These are phyloP conservation scores for Alexandromys fortis DNA, from an alignment of 2,113 vertebrate species.

Conservation along the genomic window DNA sequence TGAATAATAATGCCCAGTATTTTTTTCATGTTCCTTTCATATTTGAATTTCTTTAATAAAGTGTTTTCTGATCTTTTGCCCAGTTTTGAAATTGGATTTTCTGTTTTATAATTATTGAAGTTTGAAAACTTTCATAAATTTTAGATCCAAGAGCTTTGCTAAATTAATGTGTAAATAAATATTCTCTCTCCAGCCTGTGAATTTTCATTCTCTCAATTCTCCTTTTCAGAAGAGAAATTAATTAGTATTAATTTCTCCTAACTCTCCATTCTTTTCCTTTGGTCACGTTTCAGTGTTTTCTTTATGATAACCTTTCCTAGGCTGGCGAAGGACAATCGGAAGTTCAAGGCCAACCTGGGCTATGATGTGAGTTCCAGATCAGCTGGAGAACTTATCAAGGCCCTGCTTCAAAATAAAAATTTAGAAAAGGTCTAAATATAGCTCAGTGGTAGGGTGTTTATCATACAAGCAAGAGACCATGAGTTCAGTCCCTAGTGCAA, in stretches of 20 bases:
- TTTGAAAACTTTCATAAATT: background rate
- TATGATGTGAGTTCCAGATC: background rate
- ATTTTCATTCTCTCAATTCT: background rate
- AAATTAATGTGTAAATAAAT: background rate
- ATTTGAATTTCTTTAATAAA: background rate
- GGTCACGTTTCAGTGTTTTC: background rate
- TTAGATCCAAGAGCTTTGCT: background rate
- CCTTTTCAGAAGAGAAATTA: background rate
- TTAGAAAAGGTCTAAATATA: background rate
- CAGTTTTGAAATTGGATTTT: background rate
- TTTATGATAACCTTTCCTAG: background rate
- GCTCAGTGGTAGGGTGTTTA: background rate
- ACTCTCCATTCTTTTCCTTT: background rate
- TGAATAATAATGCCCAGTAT: background rate
- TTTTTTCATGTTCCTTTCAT: background rate
- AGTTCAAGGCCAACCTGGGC: background rate
- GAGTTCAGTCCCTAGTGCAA: background rate
- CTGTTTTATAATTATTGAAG: background rate
- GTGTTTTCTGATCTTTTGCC: background rate
- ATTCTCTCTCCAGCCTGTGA: background rate
- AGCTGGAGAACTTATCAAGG: background rate
- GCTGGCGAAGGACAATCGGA: background rate
- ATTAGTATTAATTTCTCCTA: background rate
- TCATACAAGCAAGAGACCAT: fast-evolving
- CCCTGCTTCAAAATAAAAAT: background rate